These are phyloP conservation scores for Oenanthe oenanthe DNA, from an alignment of 2,113 vertebrate genomes.

Conservation along the genomic window DNA sequence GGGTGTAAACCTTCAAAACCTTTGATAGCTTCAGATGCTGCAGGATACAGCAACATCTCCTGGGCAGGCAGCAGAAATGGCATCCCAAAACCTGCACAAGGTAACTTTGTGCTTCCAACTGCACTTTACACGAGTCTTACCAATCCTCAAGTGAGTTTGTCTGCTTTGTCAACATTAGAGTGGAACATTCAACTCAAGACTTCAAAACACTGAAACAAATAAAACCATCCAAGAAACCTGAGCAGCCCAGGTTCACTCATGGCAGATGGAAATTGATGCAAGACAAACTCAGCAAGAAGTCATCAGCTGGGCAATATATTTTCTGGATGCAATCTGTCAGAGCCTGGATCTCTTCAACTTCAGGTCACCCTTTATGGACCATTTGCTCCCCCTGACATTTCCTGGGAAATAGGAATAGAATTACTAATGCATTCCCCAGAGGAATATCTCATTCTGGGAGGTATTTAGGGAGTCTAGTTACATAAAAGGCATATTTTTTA, in stretches of 20 bases:
- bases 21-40: background rate
- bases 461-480: background rate
- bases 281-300: background rate
- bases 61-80: background rate
- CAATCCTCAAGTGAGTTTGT: background rate
- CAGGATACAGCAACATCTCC: background rate
- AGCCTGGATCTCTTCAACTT: background rate
- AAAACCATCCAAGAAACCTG: background rate
- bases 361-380: background rate
- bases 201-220: background rate
- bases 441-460: background rate
- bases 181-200: background rate
- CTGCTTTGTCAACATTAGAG: background rate
- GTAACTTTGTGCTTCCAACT: background rate
- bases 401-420: slow-evolving; percentile 22
- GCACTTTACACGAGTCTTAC: background rate
- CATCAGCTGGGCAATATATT: background rate
- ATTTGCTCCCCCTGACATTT: slow-evolving; percentile 40
- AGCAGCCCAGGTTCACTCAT: background rate
- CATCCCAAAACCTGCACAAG: background rate
- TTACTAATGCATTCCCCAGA: background rate
- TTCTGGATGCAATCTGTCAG: slow-evolving; percentile 15
- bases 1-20: background rate
- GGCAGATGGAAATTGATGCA: background rate
- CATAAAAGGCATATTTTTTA: background rate